phyloP scores from a whole-genome alignment of 2,888 invertebrate species.

The Callyntrura sp. region DNA sequence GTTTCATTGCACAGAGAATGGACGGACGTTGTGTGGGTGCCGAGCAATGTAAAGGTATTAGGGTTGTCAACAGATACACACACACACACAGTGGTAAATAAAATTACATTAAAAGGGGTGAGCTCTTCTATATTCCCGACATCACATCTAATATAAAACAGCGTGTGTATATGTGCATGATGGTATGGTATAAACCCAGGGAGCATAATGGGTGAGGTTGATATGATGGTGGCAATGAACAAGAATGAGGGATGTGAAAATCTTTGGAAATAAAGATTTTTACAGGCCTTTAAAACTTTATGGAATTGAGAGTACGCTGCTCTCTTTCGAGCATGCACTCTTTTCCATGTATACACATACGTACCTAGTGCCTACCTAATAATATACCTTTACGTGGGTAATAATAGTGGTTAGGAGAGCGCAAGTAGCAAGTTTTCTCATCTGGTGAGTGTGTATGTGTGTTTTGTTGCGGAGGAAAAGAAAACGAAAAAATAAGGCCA shows the following conservation, averaged over 20 bases:
- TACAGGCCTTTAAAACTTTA: constrained; percentile 77
- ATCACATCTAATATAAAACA: not conserved
- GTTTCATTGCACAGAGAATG: not conserved
- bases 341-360: constrained; percentile 27
- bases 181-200: constrained; percentile 23
- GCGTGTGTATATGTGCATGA: not conserved
- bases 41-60: no score
- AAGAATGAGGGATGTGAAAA: constrained; percentile 74
- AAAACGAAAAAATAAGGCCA: constrained; percentile 61
- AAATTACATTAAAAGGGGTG: constrained; percentile 49
- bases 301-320: constrained; percentile 63
- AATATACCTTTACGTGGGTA: no score
- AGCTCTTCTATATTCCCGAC: constrained; percentile 21
- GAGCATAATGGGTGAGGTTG: constrained; percentile 34
- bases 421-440: constrained; percentile 38
- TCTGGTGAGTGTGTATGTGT: not conserved
- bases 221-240: constrained; percentile 1
- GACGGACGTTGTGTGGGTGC: not conserved
- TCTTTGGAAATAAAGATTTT: constrained; percentile 77
- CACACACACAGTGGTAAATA: constrained; percentile 56
- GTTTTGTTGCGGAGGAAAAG: constrained; percentile 17
- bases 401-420: no score
- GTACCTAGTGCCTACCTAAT: not conserved
- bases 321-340: not conserved
- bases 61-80: constrained; percentile 36